Percentiles rank a stretch among this genome's conserved stretches.
These are phyloP conservation scores for Acheta domesticus DNA, from an alignment of 2,888 invertebrate genomes.

Conservation along the genomic window DNA sequence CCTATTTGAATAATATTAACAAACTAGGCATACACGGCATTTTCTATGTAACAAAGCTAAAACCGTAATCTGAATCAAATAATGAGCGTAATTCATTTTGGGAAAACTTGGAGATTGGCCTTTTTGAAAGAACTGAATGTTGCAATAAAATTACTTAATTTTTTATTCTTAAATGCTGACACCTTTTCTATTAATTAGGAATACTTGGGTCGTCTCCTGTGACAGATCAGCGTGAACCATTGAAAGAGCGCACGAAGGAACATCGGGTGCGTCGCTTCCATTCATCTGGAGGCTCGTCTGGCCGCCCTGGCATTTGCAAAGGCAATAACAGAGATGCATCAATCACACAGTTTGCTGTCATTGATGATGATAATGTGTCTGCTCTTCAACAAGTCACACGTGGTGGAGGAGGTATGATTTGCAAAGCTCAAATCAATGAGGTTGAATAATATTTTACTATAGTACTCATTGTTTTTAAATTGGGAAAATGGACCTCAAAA, in stretches of 20 bases:
- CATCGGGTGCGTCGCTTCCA: constrained; percentile 37
- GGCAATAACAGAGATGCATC: constrained; percentile 65
- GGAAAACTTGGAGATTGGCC: too few relatives aligned
- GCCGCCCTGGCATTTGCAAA: constrained; percentile 37
- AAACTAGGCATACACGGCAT: too few relatives aligned
- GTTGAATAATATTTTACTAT: too few relatives aligned
- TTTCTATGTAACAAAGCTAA: too few relatives aligned
- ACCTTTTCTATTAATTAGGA: constrained; percentile 26
- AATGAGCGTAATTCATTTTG: too few relatives aligned
- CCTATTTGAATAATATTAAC: too few relatives aligned
- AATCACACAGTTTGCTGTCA: constrained; percentile 84
- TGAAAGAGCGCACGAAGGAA: constrained; percentile 46
- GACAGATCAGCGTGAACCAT: constrained; percentile 47
- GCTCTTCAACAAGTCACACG: constrained; percentile 84
- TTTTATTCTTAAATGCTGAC: too few relatives aligned
- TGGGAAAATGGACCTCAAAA: too few relatives aligned
- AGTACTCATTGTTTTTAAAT: too few relatives aligned
- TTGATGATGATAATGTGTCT: constrained; percentile 90
- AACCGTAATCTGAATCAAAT: too few relatives aligned
- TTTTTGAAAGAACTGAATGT: too few relatives aligned
- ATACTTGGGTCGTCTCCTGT: constrained; percentile 41
- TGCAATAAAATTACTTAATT: too few relatives aligned
- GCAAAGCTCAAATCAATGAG: not conserved
- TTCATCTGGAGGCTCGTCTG: constrained; percentile 36
- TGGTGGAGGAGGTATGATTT: constrained; percentile 64